Evolutionary conservation across 1,140 invertebrate species (phyloP).

Genomic region (Pogonus chalceus): DNA sequence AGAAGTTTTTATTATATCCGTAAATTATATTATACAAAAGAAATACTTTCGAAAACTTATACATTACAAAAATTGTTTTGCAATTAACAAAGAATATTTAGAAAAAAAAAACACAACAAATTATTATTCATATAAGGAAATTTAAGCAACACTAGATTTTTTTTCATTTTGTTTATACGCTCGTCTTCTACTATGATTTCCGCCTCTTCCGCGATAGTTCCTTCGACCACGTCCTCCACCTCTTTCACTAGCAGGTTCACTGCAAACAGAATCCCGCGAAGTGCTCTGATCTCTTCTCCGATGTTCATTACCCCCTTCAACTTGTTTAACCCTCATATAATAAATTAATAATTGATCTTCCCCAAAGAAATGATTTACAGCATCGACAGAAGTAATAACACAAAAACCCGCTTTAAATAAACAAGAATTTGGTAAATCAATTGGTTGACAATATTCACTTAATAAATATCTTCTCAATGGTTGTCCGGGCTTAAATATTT

Average conservation of each 20-base stretch:
- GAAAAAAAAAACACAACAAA: too few species aligned
- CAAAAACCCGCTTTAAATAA: constrained; percentile 9
- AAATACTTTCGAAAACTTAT: too few species aligned
- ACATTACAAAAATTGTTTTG: too few species aligned
- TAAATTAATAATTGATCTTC: not conserved
- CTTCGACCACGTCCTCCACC: not conserved
- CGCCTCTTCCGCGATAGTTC: not conserved
- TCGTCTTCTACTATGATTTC: not conserved
- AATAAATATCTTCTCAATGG: constrained; percentile 9
- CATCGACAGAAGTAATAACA: not conserved
- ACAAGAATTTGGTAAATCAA: constrained; percentile 12
- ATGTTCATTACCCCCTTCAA: not conserved
- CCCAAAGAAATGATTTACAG: not conserved
- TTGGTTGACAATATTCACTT: constrained; percentile 16
- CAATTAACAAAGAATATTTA: too few species aligned
- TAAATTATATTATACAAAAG: too few species aligned
- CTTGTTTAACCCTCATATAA: not conserved
- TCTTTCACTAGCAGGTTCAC: not conserved
- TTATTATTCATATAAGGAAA: too few species aligned
- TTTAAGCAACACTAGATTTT: too few species aligned
- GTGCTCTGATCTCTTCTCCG: not conserved
- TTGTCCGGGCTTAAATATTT: constrained; percentile 15
- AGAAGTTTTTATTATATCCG: too few species aligned
- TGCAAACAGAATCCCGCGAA: not conserved
- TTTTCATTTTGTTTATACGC: not conserved